Conservation (phyloP, 2,113 vertebrate species). For the Eurystomus gularis region DNA sequence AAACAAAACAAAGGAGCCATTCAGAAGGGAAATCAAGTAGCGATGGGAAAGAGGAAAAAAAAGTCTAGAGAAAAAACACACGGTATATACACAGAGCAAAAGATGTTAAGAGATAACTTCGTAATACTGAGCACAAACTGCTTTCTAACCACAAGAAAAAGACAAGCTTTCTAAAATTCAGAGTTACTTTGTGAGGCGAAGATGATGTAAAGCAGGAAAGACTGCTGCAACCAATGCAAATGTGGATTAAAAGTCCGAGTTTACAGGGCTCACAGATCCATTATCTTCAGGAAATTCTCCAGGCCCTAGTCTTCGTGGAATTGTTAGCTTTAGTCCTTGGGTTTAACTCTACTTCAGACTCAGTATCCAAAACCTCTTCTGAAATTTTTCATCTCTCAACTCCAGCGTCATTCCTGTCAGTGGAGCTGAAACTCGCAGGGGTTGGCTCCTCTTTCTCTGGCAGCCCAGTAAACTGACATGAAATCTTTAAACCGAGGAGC, state of each 20-base stretch:
- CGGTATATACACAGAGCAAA: neutral
- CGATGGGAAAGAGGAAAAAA: neutral
- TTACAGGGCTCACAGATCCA: neutral
- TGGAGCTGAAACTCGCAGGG: slow-evolving; percentile 80
- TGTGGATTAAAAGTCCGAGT: neutral
- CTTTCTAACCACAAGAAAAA: neutral
- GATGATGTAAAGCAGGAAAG: neutral
- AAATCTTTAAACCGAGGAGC: slow-evolving; percentile 84
- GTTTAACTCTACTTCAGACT: neutral
- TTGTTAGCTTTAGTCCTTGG: neutral
- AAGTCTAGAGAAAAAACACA: neutral
- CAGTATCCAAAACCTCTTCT: neutral
- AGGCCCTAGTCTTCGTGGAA: neutral
- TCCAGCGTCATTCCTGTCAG: neutral
- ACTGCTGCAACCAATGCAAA: neutral
- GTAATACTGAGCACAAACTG: neutral
- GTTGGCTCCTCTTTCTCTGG: slow-evolving; percentile 69
- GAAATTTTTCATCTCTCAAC: neutral
- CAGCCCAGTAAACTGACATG: slow-evolving; percentile 69
- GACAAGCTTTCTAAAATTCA: neutral
- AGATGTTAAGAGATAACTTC: neutral
- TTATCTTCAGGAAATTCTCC: neutral
- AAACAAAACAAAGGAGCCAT: neutral
- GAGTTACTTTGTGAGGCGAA: neutral
- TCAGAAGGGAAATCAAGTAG: neutral